phyloP scores from a whole-genome alignment of 2,888 invertebrate genomes.

The Trichogramma dendrolimi region DNA sequence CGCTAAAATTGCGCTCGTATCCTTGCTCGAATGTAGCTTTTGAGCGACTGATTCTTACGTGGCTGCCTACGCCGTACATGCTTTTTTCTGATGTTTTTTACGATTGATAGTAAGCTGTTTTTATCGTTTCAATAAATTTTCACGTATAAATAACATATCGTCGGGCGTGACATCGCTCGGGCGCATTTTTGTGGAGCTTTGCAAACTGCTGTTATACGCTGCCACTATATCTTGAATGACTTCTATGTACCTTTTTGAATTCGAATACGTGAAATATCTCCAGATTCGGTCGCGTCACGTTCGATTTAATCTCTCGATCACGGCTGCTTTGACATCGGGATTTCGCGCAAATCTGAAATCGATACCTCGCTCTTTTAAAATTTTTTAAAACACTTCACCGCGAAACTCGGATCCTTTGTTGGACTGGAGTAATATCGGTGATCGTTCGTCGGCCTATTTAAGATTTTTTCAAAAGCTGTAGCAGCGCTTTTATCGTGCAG shows the following conservation, averaged over 20 bases:
- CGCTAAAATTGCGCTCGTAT: not conserved
- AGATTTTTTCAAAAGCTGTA: constrained; percentile 31
- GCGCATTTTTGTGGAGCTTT: constrained; percentile 25
- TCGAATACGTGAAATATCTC: constrained; percentile 25
- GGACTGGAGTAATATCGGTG: constrained; percentile 28
- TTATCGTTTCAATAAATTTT: constrained; percentile 5
- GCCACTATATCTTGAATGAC: constrained; percentile 32
- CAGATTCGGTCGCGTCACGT: constrained; percentile 26
- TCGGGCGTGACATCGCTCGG: constrained; percentile 9
- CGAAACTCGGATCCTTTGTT: constrained; percentile 36
- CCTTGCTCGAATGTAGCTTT: not conserved
- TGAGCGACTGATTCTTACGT: not conserved
- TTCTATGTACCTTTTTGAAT: constrained; percentile 27
- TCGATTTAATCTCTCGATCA: constrained; percentile 24
- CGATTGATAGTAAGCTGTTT: no score
- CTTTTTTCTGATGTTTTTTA: not conserved
- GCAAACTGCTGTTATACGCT: constrained; percentile 35
- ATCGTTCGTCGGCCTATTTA: constrained; percentile 1
- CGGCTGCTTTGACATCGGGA: constrained; percentile 22
- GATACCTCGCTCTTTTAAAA: constrained; percentile 13
- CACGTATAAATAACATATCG: constrained; percentile 7
- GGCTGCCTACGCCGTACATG: not conserved
- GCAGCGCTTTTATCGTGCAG: constrained; percentile 31
- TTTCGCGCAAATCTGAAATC: constrained; percentile 20
- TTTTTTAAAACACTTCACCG: constrained; percentile 19